Evolutionary conservation across 2,797 vertebrate genomes (phyloP), one percentile per base, ranked within the genome.

Genomic region (Odontamblyopus lacepedii): DNA sequence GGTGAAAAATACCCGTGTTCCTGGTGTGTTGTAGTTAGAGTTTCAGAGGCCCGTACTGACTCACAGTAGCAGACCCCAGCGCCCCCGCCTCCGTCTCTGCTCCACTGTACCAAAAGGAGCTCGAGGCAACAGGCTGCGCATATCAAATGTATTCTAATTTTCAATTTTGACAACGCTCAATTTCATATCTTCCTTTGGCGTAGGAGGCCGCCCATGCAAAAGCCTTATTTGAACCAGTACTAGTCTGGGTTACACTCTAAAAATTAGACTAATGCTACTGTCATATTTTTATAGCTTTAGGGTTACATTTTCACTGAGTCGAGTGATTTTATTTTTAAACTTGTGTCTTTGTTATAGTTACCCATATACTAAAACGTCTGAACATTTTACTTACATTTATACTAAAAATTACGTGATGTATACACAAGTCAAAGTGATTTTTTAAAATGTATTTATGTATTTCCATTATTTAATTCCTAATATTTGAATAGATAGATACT

Each of bases 141-240:
- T 44, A 63, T 63, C 62, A 63, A 63, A 63, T 63, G 9, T 63
- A 63, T 63, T 63, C 35, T 63, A 63, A 41, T 63, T 63, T 63
- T 63, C 38, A 63, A 44, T 63, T 63, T 63, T 63, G 62, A 63
- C 35, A 63, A 26, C 62, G 32, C 35, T 63, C 35, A 63, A 63
- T 63, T 63, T 44, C 35, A 44, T 63, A 41, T 63, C 62, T 63
- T 63, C 62, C 38, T 44, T 63, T 63, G n/a, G 62, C 62, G 62
- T 44, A 44, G 62, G 62, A 63, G 35, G 62, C 9, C 19, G n/a
- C 62, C 62, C 62, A 63, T 35, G 26, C 62, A 23, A 44, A 15
- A 15, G 62, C 62, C 35, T 23, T 44, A 44, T 41, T 63, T 63
- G 35, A 63, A 41, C 62, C 62, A 44, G 19, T 44, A 26, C n/a